phyloP scores from a whole-genome alignment of 2,113 vertebrate genomes.

The Poeciliopsis occidentalis region DNA sequence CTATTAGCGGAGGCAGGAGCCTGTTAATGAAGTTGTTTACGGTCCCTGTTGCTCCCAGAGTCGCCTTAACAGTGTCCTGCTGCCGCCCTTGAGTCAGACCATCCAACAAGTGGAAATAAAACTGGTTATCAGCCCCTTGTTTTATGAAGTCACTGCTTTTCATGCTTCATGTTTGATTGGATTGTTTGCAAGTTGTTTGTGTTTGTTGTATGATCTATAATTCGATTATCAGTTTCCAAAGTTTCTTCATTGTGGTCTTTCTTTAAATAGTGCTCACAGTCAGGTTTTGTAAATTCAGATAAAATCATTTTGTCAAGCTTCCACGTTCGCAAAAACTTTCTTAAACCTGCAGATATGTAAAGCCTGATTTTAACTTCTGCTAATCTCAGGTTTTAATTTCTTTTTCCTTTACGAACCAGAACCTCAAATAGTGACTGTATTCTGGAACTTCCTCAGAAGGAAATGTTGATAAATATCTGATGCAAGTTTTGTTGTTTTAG shows the following conservation, averaged over 20 bases:
- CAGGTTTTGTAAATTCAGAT: too few species aligned
- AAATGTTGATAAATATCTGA: too few species aligned
- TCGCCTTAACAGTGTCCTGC: constrained; percentile 29
- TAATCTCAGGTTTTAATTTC: neutral
- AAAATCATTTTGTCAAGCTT: too few species aligned
- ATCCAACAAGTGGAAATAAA: constrained; percentile 18
- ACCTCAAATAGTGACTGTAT: too few species aligned
- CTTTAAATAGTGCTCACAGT: neutral
- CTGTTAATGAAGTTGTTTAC: constrained; percentile 83
- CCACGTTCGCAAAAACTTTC: neutral
- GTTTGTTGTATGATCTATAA: neutral
- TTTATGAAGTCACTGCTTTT: constrained; percentile 19
- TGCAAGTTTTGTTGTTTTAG: too few species aligned
- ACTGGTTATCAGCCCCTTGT: neutral
- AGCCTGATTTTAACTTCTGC: neutral
- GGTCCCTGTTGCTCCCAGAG: constrained; percentile 47
- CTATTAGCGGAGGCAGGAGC: constrained; percentile 63
- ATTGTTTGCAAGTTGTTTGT: neutral
- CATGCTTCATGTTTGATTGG: neutral
- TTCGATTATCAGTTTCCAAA: neutral
- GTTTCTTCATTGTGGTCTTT: too few species aligned
- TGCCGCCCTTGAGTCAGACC: constrained; percentile 55
- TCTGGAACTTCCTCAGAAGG: too few species aligned
- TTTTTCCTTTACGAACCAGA: too few species aligned
- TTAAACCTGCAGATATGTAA: neutral